Evolutionary conservation across 2,113 vertebrate species (phyloP).

Genomic region (Heptranchias perlo): DNA sequence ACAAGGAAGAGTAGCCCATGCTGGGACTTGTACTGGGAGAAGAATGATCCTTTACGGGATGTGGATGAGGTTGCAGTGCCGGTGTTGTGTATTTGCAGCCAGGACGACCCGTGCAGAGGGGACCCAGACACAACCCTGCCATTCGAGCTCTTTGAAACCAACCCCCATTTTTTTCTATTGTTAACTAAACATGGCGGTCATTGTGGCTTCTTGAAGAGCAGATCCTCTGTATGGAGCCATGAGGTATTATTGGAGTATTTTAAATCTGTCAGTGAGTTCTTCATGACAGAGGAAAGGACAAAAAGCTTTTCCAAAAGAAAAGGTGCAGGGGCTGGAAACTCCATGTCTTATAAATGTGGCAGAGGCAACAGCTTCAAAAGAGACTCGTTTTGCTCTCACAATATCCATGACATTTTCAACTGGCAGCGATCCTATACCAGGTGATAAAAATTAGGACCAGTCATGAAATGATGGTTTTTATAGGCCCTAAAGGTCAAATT

Average conservation of each 20-base stretch:
- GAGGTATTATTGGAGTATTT: slow-evolving; percentile 66
- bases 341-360: slow-evolving; percentile 49
- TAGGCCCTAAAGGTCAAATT: too few relatives aligned
- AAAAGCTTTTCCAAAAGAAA: slow-evolving; percentile 56
- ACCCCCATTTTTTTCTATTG: slow-evolving; percentile 72
- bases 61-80: slow-evolving; percentile 72
- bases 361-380: slow-evolving; percentile 62
- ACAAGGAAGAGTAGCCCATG: slow-evolving; percentile 36
- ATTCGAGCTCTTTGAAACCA: slow-evolving; percentile 69
- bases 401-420: slow-evolving; percentile 66
- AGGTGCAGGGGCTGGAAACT: slow-evolving; percentile 49
- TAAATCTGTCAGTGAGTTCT: slow-evolving; percentile 66
- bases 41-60: slow-evolving; percentile 66
- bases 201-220: slow-evolving; percentile 61
- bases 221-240: slow-evolving; percentile 60
- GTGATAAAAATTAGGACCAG: slow-evolving; percentile 45
- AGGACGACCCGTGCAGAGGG: slow-evolving; percentile 64
- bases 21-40: slow-evolving; percentile 73
- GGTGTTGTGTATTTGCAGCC: slow-evolving; percentile 63
- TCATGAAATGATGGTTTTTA: background rate
- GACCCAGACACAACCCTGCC: slow-evolving; percentile 55
- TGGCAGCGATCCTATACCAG: slow-evolving; percentile 74
- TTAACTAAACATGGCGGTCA: slow-evolving; percentile 62
- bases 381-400: slow-evolving; percentile 63
- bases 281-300: slow-evolving; percentile 61